These are phyloP conservation scores for Coecobrya sp. DNA, from an alignment of 2,888 invertebrate species.

Conservation along the genomic window DNA sequence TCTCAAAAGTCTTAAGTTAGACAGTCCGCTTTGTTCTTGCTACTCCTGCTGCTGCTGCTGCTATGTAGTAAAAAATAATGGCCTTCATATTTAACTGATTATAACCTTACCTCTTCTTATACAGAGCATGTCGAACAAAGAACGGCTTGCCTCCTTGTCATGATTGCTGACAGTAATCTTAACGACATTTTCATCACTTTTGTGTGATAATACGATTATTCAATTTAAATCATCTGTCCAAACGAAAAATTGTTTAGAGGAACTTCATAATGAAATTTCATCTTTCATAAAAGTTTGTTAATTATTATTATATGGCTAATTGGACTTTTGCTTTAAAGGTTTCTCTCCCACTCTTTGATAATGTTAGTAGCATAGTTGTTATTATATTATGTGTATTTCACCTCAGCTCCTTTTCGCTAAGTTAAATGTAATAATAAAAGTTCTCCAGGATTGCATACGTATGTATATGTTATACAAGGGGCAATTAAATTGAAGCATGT, in stretches of 20 bases:
- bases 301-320: background rate
- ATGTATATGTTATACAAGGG: background rate
- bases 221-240: background rate
- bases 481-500: background rate
- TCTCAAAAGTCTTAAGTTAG: conserved; percentile 39
- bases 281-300: conserved; percentile 1
- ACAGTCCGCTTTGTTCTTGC: background rate
- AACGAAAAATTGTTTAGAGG: background rate
- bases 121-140: background rate
- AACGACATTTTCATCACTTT: background rate
- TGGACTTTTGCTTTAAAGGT: background rate
- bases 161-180: conserved; percentile 35
- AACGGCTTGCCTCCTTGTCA: background rate
- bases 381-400: no score
- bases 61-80: conserved; percentile 18
- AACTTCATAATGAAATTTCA: background rate
- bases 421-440: no score
- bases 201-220: background rate
- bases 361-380: no score
- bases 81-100: conserved; percentile 40
- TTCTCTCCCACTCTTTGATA: background rate
- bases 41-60: background rate
- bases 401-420: no score
- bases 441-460: no score
- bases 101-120: background rate